phyloP scores from a whole-genome alignment of 53 echinoderm and acorn worm species.

The Temnopleurus reevesii region DNA sequence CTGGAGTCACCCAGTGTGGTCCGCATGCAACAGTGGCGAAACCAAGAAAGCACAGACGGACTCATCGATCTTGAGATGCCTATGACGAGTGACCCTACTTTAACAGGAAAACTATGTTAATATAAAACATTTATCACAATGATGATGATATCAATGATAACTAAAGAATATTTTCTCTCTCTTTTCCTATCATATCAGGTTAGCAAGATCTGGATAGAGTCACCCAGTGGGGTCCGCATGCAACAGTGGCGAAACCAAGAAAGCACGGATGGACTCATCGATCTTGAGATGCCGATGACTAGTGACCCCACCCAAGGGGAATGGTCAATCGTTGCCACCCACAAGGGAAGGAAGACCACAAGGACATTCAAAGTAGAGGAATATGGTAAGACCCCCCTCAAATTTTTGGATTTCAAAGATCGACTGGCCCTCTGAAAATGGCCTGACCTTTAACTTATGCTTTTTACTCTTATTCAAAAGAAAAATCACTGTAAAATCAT shows the following conservation, averaged over 20 bases:
- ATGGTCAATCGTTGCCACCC: conserved; percentile 75
- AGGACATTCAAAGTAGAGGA: conserved; percentile 85
- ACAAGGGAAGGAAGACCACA: conserved; percentile 54
- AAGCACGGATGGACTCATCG: conserved; percentile 75
- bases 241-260: conserved; percentile 83
- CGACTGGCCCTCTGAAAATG: no score
- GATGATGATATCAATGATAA: no score
- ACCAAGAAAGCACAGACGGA: conserved; percentile 73
- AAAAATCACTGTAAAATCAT: no score
- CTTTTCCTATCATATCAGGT: conserved; percentile 47
- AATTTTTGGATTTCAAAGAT: no score
- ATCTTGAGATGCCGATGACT: conserved; percentile 76
- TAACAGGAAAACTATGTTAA: no score
- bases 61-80: conserved; percentile 75
- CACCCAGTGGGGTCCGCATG: conserved; percentile 71
- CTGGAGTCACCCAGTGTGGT: conserved; percentile 75
- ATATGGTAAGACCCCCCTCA: no score
- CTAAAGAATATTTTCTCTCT: no score
- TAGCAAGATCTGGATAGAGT: conserved; percentile 80
- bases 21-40: conserved; percentile 82
- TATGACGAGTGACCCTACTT: conserved; percentile 82
- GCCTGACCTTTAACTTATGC: no score
- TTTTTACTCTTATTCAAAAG: no score
- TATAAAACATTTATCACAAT: no score
- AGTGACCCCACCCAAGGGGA: conserved; percentile 77